Evolutionary conservation across 2,797 vertebrate genomes (phyloP), one percentile per base, ranked within the genome.

Genomic region (Passerculus sandwichensis): DNA sequence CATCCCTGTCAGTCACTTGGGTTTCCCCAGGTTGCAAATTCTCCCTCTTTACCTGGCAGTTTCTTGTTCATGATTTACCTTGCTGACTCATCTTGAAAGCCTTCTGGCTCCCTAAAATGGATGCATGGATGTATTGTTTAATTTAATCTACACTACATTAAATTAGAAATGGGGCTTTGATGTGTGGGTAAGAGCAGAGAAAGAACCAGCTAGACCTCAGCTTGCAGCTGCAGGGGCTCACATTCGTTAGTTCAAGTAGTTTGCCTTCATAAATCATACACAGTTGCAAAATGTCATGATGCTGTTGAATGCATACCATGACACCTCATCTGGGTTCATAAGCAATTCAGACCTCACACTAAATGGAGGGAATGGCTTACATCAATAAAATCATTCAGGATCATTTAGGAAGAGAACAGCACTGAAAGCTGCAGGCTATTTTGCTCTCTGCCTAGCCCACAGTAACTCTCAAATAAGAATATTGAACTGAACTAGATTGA

Each of bases 401-500:
- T 95, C 57, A 23, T 89, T 93, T 91, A 93, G 89, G 64, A 95
- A 94, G 38, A 82, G 85, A 90, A 60, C 64, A 87, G 54, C 18
- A 65, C 69, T 73, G 56, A 61, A 88, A 91, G 79, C 92, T 72
- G 60, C 51, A 73, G 85, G 91, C 76, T 91, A 5, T 85, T 92
- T 83, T 95, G 40, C 70, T 86, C 88, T 96, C 69, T 92, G 79
- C 74, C 32, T 83, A 80, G 61, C 36, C 51, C 38, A 10, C 78
- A 89, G 40, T 85, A 84, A 78, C 84, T 78, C 54, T 88, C 85
- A 88, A 91, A 95, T 65, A 85, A 91, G 89, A 92, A 64, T 88
- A 97, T 91, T 88, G 93, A 97, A 51, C 91, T 62, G 82, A 85
- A 61, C 53, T 79, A 38, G 72, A 89, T 88, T 78, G 91, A 88